Conservation (phyloP, 2,113 vertebrate species). For the Gymnorhina tibicen region DNA sequence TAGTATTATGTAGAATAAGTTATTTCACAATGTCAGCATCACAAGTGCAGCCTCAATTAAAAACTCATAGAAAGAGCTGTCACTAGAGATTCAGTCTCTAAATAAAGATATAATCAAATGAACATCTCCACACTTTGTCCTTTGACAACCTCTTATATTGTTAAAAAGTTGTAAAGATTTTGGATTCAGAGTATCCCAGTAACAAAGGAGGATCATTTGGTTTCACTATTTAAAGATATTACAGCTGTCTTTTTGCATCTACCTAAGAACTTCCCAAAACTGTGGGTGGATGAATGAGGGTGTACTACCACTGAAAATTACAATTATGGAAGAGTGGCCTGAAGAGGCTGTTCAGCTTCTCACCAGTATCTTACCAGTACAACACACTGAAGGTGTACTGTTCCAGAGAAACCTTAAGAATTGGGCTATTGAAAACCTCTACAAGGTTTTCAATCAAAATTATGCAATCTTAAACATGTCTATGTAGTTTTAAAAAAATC, state of each 20-base stretch:
- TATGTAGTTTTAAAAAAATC: not conserved
- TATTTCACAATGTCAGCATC: not conserved
- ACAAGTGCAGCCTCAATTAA: not conserved
- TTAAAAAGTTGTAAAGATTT: not conserved
- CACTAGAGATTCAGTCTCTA: not conserved
- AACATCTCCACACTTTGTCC: not conserved
- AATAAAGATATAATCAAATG: not conserved
- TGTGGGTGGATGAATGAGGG: accelerated
- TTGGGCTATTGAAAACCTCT: not conserved
- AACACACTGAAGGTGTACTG: not conserved
- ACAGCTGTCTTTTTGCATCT: not conserved
- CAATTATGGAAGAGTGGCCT: accelerated
- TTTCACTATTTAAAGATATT: not conserved
- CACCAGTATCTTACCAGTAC: not conserved
- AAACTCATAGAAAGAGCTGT: not conserved
- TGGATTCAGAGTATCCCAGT: not conserved
- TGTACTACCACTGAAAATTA: too few relatives aligned
- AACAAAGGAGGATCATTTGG: not conserved
- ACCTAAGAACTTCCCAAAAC: not conserved
- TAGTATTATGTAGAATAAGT: not conserved
- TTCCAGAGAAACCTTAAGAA: not conserved
- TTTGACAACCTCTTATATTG: not conserved
- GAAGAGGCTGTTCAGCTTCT: not conserved
- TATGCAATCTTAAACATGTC: not conserved
- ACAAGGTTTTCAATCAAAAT: not conserved